Base-by-base conservation (phyloP, 2,113 vertebrate species). In the Plestiodon gilberti region DNA sequence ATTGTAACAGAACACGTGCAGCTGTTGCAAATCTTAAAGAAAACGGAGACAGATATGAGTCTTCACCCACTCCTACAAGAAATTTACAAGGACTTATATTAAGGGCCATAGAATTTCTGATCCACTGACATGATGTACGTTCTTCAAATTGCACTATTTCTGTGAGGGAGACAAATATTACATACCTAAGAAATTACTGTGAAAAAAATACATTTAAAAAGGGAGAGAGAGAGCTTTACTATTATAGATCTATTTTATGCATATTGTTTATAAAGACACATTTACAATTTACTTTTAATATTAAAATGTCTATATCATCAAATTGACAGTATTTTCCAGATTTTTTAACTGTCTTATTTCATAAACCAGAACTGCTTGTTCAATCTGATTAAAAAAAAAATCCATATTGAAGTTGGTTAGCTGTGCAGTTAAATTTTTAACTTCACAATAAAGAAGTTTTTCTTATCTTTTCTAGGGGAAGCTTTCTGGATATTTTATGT, bases 21-120 rank as follows among this genome's bases (percentile, higher is more conserved):
- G 95, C 95, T 98, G 38, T 96, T 99, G 94, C 98, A 98, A 94
- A 95, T 99, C 67, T 97, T 99, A 90, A 99, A 98, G 95, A 98
- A 99, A 94, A 98, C 98, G 0, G 99, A 99, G 95, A 95, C 98
- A 48, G 98, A 99, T 93, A 98, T 99, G 97, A 97, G 96, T 89
- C 95, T 99, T 73, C 99, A 99, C 84, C 99, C 99, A 0, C 98
- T 99, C 87, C 96, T 99, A 87, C 99, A 99, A 90, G 99, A 99
- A 94, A 99, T 99, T 95, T 99, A 99, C 87, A 99, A 98, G 95
- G 99, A 99, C 97, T 95, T 99, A 90, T 99, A 99, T 91, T 99
- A 97, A 96, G 55, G 76, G 18, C 83, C 84, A 70, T 57, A 85
- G 74, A 88, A 90, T 89, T 86, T 88, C 86, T 61, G 6, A 83